These are phyloP conservation scores for Oxycera nigricornis DNA, from an alignment of 2,888 invertebrate species.

Conservation along the genomic window DNA sequence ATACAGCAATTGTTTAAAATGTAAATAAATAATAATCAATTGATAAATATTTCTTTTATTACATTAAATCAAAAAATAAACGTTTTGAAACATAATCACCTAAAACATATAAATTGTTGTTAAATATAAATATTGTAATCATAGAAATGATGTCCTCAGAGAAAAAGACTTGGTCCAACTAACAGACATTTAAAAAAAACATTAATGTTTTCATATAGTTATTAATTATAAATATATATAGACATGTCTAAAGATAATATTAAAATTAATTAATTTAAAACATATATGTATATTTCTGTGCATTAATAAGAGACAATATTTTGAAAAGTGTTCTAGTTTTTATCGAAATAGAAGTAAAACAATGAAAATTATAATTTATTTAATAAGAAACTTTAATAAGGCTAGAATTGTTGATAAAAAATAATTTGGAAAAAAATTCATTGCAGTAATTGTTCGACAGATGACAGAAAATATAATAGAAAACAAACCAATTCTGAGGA, in stretches of 20 bases:
- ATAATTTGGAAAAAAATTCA: too few species aligned
- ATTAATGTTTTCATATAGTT: constrained; percentile 11
- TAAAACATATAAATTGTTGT: too few species aligned
- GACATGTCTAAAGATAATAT: not conserved
- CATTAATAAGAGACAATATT: not conserved
- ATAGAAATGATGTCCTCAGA: constrained; percentile 36
- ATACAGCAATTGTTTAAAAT: not conserved
- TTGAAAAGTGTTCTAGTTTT: not conserved
- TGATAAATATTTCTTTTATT: constrained; percentile 2
- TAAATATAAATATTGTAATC: too few species aligned
- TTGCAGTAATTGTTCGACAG: not conserved
- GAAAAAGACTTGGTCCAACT: constrained; percentile 36
- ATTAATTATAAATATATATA: not conserved
- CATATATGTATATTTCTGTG: not conserved
- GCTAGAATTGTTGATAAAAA: too few species aligned
- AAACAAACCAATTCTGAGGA: too few species aligned
- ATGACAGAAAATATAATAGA: not conserved
- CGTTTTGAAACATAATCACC: too few species aligned
- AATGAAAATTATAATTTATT: not conserved
- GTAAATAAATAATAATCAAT: not conserved
- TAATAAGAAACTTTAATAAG: too few species aligned
- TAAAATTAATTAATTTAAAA: not conserved
- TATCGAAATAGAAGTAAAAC: not conserved
- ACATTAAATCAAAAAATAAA: too few species aligned
- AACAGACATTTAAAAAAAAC: constrained; percentile 32